Base-by-base conservation (phyloP, 23 tunicate genomes). In the Ciona savignyi region DNA sequence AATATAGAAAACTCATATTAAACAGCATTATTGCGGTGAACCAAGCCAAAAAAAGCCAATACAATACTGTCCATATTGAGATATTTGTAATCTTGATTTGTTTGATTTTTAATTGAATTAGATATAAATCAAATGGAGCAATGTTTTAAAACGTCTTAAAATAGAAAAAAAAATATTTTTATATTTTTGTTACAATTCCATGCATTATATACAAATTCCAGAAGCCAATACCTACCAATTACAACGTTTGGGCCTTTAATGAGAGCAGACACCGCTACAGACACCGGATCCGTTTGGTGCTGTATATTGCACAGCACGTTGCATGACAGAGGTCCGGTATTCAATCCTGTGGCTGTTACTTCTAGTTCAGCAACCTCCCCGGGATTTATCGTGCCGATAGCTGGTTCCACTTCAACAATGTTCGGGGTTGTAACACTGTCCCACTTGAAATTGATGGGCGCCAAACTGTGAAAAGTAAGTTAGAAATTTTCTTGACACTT, bases 401-500 rank as follows among this genome's bases (percentile, higher is more conserved):
- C 88, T 15, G 97, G 97, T 35, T 90, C 86, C 31, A 90, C 80
- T 78, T 83, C 89, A 61, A 90, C 78, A 6, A 90, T 90, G 66
- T 79, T 70, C 22, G 97, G 82, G 0, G 24, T 62, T 0, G 89
- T 78, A 65, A 72, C 89, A 51, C 81, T 33, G 67, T 51, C 34
- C 97, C 97, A 90, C 70, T 74, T 48, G 66, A 70, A 90, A 35
- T 79, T 74, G 6, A 90, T 84, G 4, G 97, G 97, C 25, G 97
- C 97, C 69, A 90, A 28, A 48, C 97, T 90, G 80, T 34, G 56
- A 15, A 42, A n/a, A n/a, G n/a, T n/a, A n/a, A n/a, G n/a, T n/a
- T n/a, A n/a, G n/a, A n/a, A n/a, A n/a, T n/a, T n/a, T n/a, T n/a
- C n/a, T n/a, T n/a, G n/a, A n/a, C n/a, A n/a, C n/a, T n/a, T n/a